These are phyloP conservation scores for Corbicula japonica DNA, from an alignment of 2,888 invertebrate genomes.

Conservation along the genomic window DNA sequence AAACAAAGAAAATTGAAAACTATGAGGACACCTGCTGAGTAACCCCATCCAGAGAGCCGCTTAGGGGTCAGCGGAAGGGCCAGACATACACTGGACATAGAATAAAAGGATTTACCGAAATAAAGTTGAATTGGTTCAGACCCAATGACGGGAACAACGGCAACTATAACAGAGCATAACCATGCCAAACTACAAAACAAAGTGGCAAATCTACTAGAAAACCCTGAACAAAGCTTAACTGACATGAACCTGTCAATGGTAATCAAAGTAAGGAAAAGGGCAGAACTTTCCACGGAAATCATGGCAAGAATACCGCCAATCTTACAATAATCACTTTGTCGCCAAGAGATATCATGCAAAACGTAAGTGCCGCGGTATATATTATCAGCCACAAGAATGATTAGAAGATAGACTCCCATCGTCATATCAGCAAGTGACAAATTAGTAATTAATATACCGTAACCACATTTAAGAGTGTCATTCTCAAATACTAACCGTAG, in stretches of 20 bases:
- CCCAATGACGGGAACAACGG: conserved; percentile 8
- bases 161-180: background rate
- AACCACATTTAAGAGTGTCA: conserved; percentile 15
- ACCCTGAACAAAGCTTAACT: conserved; percentile 7
- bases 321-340: conserved; percentile 2
- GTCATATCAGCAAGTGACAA: conserved; percentile 27
- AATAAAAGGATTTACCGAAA: conserved; percentile 29
- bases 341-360: conserved; percentile 23
- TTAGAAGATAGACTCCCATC: conserved; percentile 25
- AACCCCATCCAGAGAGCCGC: conserved; percentile 8
- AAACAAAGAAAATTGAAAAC: conserved; percentile 34
- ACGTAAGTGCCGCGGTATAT: conserved; percentile 12
- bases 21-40: conserved; percentile 16
- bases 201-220: background rate
- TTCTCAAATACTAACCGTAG: conserved; percentile 26
- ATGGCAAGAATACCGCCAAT: conserved; percentile 18
- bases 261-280: conserved; percentile 17
- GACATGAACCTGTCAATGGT: conserved; percentile 26
- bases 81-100: conserved; percentile 24
- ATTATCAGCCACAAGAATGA: conserved; percentile 8
- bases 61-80: conserved; percentile 16
- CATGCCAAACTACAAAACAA: background rate
- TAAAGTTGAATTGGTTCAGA: background rate
- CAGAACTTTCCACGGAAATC: conserved; percentile 17
- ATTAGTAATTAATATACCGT: conserved; percentile 29